Base-by-base conservation (phyloP, 2,797 vertebrate species). In the Lerista edwardsae region DNA sequence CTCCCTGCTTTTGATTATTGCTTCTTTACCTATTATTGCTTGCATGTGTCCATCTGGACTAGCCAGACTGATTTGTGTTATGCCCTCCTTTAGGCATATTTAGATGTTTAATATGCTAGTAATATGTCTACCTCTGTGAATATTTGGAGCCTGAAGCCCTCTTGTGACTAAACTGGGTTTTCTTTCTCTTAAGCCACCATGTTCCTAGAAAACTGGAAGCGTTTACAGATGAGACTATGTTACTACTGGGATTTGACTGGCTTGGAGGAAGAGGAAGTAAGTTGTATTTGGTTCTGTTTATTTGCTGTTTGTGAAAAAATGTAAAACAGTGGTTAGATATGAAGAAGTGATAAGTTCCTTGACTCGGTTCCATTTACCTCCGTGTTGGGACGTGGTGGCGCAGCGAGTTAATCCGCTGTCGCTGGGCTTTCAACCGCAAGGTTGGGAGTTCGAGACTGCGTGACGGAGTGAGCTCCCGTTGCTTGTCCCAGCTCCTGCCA, bases 131-230 rank as follows among this genome's bases (percentile, higher is more conserved):
- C 59, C 68, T 71, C 21, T 78, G 6, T 25, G 4, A 19, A n/a
- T 47, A 62, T 62, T 44, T 62, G 69, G 72, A 31, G 47, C 15
- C 10, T 68, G 8, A 27, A 85, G 62, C 36, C 23, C 29, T 57
- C 19, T 41, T 79, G 23, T n/a, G 12, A 67, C 83, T 80, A 57
- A 10, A 55, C 6, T 17, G 34, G 19, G 2, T 6, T 6, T 3
- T 80, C 2, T 84, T 71, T 80, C 39, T 29, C 83, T 91, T 80
- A 91, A 99, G 99, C 98, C 73, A 98, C 98, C 64, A 98, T 98
- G 95, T 99, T 99, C 93, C 97, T 98, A 47, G 98, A 99, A 91
- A 97, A 98, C 91, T 99, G 99, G 99, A 99, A 99, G 87, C 97
- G 98, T 80, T 94, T 97, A 79, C 98, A 99, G 95, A 98, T 98